A percentile compares a stretch with the other conserved stretches of the same genome.
Conservation (phyloP, 2,888 invertebrate genomes). For the Thera obeliscata region DNA sequence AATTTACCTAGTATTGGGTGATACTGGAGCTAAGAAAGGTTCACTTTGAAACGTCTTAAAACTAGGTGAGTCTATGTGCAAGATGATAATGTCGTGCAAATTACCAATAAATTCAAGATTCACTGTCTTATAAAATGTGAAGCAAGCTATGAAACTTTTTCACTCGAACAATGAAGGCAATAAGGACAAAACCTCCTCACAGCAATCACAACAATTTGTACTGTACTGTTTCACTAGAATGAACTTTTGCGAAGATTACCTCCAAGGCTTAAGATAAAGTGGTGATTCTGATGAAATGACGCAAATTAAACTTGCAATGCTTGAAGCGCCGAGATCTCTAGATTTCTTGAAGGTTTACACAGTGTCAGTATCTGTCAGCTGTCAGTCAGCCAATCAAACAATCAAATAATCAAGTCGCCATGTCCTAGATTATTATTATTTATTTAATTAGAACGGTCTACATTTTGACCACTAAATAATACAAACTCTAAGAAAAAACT, state of each 20-base stretch:
- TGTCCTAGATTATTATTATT: too few relatives aligned
- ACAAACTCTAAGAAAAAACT: too few relatives aligned
- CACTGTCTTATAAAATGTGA: neutral
- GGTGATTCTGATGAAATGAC: constrained; percentile 65
- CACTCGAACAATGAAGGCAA: constrained; percentile 15
- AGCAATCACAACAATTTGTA: constrained; percentile 48
- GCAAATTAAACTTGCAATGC: constrained; percentile 59
- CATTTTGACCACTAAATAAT: too few relatives aligned
- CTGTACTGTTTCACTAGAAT: constrained; percentile 55
- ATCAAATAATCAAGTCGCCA: too few relatives aligned
- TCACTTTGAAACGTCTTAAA: too few relatives aligned
- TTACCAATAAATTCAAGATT: neutral
- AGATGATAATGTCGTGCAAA: too few relatives aligned
- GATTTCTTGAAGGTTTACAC: constrained; percentile 8
- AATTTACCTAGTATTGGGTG: too few relatives aligned
- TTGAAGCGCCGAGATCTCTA: constrained; percentile 43
- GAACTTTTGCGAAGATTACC: constrained; percentile 65
- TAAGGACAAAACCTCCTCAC: constrained; percentile 17
- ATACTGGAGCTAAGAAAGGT: too few relatives aligned
- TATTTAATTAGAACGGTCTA: too few relatives aligned
- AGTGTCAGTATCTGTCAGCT: too few relatives aligned
- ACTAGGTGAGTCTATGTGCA: too few relatives aligned
- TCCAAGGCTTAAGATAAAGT: constrained; percentile 49
- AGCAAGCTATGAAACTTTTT: constrained; percentile 7
- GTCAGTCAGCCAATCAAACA: too few relatives aligned